Percentiles rank a stretch among this genome's conserved stretches.
phyloP scores from a whole-genome alignment of 2,888 invertebrate species.

The Mimumesa dahlbomi region DNA sequence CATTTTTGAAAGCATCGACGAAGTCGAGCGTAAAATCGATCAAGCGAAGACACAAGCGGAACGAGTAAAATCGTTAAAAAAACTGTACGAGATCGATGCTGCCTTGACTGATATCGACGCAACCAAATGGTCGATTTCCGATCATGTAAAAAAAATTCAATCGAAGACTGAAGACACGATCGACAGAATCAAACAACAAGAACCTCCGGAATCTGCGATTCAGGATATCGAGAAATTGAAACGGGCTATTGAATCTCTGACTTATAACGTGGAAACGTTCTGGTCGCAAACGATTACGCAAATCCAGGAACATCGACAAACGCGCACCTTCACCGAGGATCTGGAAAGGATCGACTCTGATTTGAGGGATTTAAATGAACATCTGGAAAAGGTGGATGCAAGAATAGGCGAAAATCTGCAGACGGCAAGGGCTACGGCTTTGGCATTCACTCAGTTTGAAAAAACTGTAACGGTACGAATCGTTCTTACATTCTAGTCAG shows the following conservation, averaged over 20 bases:
- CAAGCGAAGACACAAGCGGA: constrained; percentile 82
- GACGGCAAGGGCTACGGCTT: constrained; percentile 86
- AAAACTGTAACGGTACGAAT: constrained; percentile 87
- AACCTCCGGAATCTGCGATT: constrained; percentile 85
- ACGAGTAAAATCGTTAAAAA: constrained; percentile 76
- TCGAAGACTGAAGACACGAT: constrained; percentile 87
- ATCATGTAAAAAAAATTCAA: constrained; percentile 85
- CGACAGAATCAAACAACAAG: constrained; percentile 86
- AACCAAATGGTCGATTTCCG: constrained; percentile 84
- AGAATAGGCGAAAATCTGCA: constrained; percentile 85
- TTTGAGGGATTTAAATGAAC: constrained; percentile 79
- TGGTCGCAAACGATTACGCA: constrained; percentile 83
- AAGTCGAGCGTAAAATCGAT: constrained; percentile 78
- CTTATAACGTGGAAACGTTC: constrained; percentile 84
- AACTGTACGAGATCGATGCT: constrained; percentile 66
- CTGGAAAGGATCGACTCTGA: constrained; percentile 87
- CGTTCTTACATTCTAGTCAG: no score
- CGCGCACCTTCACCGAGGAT: constrained; percentile 86
- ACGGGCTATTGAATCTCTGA: constrained; percentile 83
- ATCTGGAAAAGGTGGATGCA: constrained; percentile 66
- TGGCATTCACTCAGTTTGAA: constrained; percentile 89
- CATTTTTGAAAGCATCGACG: constrained; percentile 84
- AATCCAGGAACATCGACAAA: constrained; percentile 84
- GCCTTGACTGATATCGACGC: constrained; percentile 84
- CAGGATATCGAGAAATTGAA: constrained; percentile 87